A percentile compares a stretch with the other conserved stretches of the same genome.
These are phyloP conservation scores for Chelonoidis abingdonii DNA, from an alignment of 2,113 vertebrate genomes.

Conservation along the genomic window DNA sequence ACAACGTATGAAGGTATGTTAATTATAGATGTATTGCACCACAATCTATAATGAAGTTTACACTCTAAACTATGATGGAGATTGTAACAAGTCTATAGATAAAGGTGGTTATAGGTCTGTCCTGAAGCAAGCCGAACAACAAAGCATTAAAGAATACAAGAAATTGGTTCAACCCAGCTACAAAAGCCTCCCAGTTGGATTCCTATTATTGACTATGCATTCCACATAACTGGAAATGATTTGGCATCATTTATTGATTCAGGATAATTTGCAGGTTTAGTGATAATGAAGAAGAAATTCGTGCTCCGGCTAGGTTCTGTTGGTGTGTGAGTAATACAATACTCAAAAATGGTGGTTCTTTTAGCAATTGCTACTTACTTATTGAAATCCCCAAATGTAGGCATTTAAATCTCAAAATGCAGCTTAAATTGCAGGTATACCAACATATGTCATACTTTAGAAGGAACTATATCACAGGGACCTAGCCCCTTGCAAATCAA, in stretches of 20 bases:
- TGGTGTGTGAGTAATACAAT: not conserved
- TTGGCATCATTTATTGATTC: not conserved
- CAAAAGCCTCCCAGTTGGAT: not conserved
- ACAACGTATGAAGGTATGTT: not conserved
- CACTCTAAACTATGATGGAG: not conserved
- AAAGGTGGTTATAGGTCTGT: not conserved
- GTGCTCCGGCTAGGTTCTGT: rapidly evolving
- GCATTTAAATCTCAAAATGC: not conserved
- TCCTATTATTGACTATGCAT: not conserved
- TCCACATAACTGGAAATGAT: not conserved
- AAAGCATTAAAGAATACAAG: not conserved
- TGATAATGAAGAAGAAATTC: not conserved
- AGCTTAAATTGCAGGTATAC: not conserved
- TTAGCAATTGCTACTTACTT: not conserved
- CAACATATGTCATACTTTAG: not conserved
- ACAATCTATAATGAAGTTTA: not conserved
- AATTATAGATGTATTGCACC: not conserved
- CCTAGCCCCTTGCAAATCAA: not conserved
- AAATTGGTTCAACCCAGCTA: not conserved
- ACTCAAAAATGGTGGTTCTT: not conserved
- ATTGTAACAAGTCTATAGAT: not conserved
- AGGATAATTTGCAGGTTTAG: not conserved
- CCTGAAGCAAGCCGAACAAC: not conserved
- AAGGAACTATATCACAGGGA: not conserved
- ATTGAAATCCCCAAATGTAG: not conserved